Percentiles rank a stretch among this genome's conserved stretches.
Evolutionary conservation across 2,888 invertebrate species (phyloP).

Genomic region (Pseudococcus jackbeardsleyi): DNA sequence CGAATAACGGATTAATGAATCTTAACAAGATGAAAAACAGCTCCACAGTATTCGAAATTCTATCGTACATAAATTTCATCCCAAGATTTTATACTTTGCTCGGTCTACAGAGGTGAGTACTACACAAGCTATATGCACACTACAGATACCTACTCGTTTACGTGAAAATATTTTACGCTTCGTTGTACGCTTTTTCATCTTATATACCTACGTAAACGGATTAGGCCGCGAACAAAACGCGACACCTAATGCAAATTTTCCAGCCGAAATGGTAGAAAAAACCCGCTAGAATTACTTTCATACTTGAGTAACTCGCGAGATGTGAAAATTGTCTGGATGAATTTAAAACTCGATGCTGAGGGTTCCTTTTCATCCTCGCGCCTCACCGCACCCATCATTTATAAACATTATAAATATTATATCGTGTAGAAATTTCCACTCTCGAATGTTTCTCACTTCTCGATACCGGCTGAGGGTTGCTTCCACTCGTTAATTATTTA

Average conservation of each 20-base stretch:
- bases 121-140: neutral
- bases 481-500: slow-evolving; percentile 3
- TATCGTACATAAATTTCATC: slow-evolving; percentile 4
- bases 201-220: slow-evolving; percentile 24
- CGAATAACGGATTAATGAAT: slow-evolving; percentile 43
- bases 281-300: slow-evolving; percentile 32
- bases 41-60: neutral
- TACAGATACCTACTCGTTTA: neutral
- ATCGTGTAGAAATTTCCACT: neutral
- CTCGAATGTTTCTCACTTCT: neutral
- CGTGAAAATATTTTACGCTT: slow-evolving; percentile 32
- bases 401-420: slow-evolving; percentile 12
- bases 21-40: slow-evolving; percentile 13
- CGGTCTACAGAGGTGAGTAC: neutral
- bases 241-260: slow-evolving; percentile 49
- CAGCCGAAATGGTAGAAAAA: neutral
- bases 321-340: slow-evolving; percentile 18
- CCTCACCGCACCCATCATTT: neutral
- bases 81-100: neutral
- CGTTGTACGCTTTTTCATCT: slow-evolving; percentile 28
- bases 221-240: slow-evolving; percentile 51
- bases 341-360: neutral
- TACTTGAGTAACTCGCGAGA: slow-evolving; percentile 12
- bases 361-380: neutral
- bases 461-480: neutral